Percentiles rank a stretch among this genome's conserved stretches.
Conservation (phyloP, 2,113 vertebrate species). For the Leptobrachium leishanense region DNA sequence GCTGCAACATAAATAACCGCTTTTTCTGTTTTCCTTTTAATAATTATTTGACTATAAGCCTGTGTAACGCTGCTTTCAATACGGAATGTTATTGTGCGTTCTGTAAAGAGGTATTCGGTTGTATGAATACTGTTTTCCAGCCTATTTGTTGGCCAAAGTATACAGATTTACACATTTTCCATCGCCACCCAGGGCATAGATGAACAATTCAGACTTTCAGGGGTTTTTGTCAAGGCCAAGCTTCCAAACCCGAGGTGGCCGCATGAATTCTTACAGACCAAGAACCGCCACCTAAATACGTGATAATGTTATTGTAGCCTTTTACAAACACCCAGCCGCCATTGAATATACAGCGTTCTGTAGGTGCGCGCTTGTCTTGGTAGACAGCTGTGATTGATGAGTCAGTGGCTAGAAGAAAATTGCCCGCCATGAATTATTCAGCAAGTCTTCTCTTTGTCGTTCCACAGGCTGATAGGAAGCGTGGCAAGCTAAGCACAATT, state of each 20-base stretch:
- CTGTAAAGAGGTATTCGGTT: too few species aligned
- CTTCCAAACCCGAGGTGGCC: not conserved
- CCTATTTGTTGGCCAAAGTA: conserved; percentile 31
- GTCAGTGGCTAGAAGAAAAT: conserved; percentile 95
- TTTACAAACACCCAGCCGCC: conserved; percentile 74
- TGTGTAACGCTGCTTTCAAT: too few species aligned
- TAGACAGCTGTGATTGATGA: conserved; percentile 94
- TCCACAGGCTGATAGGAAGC: conserved; percentile 94
- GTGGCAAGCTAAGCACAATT: conserved; percentile 90
- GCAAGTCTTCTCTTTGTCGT: conserved; percentile 93
- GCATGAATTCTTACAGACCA: not conserved
- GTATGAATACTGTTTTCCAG: too few species aligned
- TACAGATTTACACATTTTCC: not conserved
- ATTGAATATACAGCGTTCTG: conserved; percentile 77
- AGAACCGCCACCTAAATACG: conserved; percentile 1
- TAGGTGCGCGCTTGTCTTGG: conserved; percentile 88
- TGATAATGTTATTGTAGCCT: conserved; percentile 22
- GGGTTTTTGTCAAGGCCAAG: not conserved
- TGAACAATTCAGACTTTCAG: not conserved
- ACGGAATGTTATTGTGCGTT: too few species aligned
- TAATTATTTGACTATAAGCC: too few species aligned
- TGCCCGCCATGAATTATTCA: conserved; percentile 94
- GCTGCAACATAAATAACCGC: too few species aligned
- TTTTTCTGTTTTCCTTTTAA: too few species aligned
- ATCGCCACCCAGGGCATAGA: not conserved